Evolutionary conservation across 2,797 vertebrate genomes (phyloP).

Genomic region (Uromys caudimaculatus): DNA sequence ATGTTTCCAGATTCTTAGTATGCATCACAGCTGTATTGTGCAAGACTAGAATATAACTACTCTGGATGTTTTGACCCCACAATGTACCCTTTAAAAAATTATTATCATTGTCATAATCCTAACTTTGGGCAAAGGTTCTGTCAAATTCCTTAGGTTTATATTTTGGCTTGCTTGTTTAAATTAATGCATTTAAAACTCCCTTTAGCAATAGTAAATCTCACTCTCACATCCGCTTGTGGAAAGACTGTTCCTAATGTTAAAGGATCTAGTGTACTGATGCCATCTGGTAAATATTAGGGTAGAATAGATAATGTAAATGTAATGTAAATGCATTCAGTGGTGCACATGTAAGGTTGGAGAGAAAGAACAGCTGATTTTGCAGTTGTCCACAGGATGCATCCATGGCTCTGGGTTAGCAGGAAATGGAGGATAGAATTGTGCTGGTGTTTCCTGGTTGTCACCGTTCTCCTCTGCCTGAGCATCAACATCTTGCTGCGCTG

Average conservation of each 20-base stretch:
- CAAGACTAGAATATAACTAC: background rate
- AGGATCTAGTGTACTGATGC: background rate
- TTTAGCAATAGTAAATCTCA: conserved; percentile 4
- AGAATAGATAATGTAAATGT: background rate
- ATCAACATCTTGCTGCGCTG: background rate
- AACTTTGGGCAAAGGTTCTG: conserved; percentile 39
- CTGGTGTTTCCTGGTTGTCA: background rate
- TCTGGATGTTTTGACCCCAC: background rate
- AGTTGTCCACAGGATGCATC: background rate
- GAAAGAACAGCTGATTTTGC: background rate
- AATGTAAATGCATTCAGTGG: background rate
- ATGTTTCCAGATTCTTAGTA: conserved; percentile 43
- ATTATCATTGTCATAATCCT: background rate
- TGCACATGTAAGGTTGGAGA: background rate
- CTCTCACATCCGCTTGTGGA: conserved; percentile 31
- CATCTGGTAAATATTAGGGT: conserved; percentile 11
- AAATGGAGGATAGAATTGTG: background rate
- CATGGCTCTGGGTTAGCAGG: background rate
- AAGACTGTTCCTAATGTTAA: conserved; percentile 29
- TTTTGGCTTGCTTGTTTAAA: conserved; percentile 36
- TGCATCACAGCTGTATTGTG: conserved; percentile 20
- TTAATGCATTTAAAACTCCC: background rate
- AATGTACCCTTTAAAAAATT: conserved; percentile 22
- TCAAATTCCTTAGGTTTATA: background rate
- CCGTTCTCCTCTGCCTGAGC: background rate